Base-by-base conservation (phyloP, 1,140 invertebrate genomes). In the Drosophila sechellia region DNA sequence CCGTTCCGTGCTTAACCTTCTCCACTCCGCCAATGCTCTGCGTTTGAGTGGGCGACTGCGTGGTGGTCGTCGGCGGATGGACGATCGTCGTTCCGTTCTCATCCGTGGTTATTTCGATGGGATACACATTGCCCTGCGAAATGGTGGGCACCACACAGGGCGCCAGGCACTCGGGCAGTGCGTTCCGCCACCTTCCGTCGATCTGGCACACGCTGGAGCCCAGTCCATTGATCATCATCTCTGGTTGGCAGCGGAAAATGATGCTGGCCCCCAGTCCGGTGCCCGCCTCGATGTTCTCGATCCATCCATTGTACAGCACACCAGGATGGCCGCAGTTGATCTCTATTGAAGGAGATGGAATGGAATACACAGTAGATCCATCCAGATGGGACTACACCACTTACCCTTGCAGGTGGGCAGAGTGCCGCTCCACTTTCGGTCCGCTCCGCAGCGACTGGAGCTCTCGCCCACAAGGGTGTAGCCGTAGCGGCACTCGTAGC, bases 271-370 rank as follows among this genome's bases (percentile, higher is more conserved):
- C 98, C 22, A 98, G 94, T 0, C 95, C 96, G 5, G 97, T 98
- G 20, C 97, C 97, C 12, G 95, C 94, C 76, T 97, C 96, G 53
- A 97, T 96, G 80, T 98, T 98, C 92, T 99, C 97, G 59, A 99
- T 94, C 96, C 98, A 99, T 6, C 98, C 98, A 91, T 99, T 99
- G 94, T 96, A 97, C 1, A 99, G 93, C 20, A 95, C 94, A 4
- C 97, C 97, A 0, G 98, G 97, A 77, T 96, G 95, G 2, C 97
- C 97, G 92, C 98, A 99, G 93, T 98, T 97, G 81, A 99, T 99
- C 93, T 99, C 98, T 92, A 52, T 96, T 11, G 6, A 52, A n/a
- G 5, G 11, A 3, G 3, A 22, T 22, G 20, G 2, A 22, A 22
- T 22, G 20, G 20, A 22, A 22, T 22, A 22, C 20, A 22, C 20